phyloP scores from a whole-genome alignment of 2,113 vertebrate species.

The Sorex fumeus region DNA sequence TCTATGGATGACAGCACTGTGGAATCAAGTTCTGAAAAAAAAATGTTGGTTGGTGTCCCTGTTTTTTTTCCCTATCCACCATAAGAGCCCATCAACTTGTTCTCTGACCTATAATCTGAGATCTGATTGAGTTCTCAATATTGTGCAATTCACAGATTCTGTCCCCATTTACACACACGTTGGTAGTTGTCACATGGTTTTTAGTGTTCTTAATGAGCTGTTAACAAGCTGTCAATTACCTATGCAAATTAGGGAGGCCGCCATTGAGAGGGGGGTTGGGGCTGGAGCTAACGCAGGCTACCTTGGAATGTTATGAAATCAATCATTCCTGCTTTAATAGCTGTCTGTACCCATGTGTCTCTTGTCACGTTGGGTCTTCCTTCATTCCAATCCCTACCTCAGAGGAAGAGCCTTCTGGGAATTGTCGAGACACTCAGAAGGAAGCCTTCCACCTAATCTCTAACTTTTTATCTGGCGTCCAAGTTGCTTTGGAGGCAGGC shows the following conservation, averaged over 20 bases:
- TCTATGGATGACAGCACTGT: conserved; percentile 60
- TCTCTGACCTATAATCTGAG: conserved; percentile 86
- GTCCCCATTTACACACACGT: conserved; percentile 86
- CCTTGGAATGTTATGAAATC: conserved; percentile 88
- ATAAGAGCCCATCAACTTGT: conserved; percentile 83
- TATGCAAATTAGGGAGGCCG: conserved; percentile 89
- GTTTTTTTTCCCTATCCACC: conserved; percentile 70
- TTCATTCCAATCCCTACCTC: conserved; percentile 86
- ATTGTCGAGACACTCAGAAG: conserved; percentile 80
- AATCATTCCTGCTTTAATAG: conserved; percentile 88
- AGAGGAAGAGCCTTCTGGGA: conserved; percentile 85
- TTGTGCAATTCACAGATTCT: conserved; percentile 88
- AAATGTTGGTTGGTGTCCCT: conserved; percentile 75
- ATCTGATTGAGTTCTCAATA: conserved; percentile 89
- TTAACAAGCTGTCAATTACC: conserved; percentile 93
- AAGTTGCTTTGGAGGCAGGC: background rate
- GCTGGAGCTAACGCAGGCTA: conserved; percentile 86
- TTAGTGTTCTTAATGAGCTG: conserved; percentile 92
- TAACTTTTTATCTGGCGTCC: conserved; percentile 15
- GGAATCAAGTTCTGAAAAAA: conserved; percentile 77
- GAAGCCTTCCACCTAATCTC: conserved; percentile 55
- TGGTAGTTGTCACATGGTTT: conserved; percentile 91
- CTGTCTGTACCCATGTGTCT: conserved; percentile 86
- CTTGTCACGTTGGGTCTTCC: conserved; percentile 85
- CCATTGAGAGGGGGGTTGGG: conserved; percentile 83